phyloP scores from a whole-genome alignment of 2,797 vertebrate species.

The Peromyscus nudipes region DNA sequence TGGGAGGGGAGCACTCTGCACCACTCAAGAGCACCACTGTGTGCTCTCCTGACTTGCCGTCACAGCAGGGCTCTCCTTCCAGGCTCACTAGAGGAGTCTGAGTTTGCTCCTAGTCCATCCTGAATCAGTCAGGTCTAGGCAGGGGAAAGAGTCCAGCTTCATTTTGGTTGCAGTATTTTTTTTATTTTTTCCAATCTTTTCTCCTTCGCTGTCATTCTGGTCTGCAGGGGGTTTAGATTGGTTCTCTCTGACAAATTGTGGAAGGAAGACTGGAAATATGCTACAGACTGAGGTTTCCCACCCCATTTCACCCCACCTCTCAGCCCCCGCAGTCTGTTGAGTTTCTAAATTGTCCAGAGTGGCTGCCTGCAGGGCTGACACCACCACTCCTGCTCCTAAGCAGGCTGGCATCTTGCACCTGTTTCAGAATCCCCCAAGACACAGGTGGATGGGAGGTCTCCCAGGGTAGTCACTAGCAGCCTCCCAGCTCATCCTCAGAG shows the following conservation, averaged over 20 bases:
- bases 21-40: not conserved
- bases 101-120: not conserved
- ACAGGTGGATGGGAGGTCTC: not conserved
- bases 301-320: not conserved
- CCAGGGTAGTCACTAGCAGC: not conserved
- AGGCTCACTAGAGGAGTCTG: rapidly evolving
- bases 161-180: not conserved
- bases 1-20: not conserved
- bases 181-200: not conserved
- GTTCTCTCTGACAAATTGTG: not conserved
- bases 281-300: not conserved
- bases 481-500: not conserved
- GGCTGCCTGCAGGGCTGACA: not conserved
- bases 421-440: not conserved
- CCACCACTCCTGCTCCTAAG: not conserved
- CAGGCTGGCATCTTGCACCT: not conserved
- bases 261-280: not conserved
- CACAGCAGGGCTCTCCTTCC: not conserved
- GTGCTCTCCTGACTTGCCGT: too few species aligned
- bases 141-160: not conserved
- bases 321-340: not conserved
- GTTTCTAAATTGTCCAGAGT: not conserved
- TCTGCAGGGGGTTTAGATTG: not conserved
- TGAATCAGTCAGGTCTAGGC: too few species aligned
- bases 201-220: not conserved